Base-by-base conservation (phyloP, 2,888 invertebrate species). In the Stramonita haemastoma region DNA sequence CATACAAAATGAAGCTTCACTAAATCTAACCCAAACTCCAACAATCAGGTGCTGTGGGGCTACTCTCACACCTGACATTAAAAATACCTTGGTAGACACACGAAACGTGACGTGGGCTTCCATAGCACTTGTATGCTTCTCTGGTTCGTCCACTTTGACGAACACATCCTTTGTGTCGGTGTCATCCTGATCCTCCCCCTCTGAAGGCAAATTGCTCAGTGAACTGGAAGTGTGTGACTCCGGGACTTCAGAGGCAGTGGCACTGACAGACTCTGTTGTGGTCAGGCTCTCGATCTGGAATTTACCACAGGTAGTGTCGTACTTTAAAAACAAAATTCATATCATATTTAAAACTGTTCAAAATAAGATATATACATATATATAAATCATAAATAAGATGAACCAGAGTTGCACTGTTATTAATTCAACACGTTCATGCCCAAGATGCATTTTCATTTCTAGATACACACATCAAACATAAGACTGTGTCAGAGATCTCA, bases 51-150 rank as follows among this genome's bases (percentile, higher is more conserved):
- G 46, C 8, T 97, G n/a, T n/a, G 46, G 46, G 46, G 46, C 46
- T n/a, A 46, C 46, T 46, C 46, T 46, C 46, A 8, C 46, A 46
- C 46, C 8, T 46, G 2, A 46, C 2, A 46, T 5, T 46, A 8
- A 46, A 57, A 60, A 26, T 79, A 97, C 97, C 96, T 97, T 97
- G 0, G 97, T 97, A 26, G 97, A 97, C 66, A 97, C 97, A 88
- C 97, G 96, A 94, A 97, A 97, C 86, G 97, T 97, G 88, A 97
- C 97, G 93, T 97, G 97, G 0, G 97, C 97, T 94, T 97, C 97
- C 93, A 97, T 96, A 0, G 97, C 97, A 93, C 97, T 97, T 84
- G 97, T 96, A 95, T 97, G 97, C 94, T 97, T 97, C 93, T 97
- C 97, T 13, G 97, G 97, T 95, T 97, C 97, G 94, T 97, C 97